Evolutionary conservation across 2,113 vertebrate genomes (phyloP), one percentile per base, ranked within the genome.

Genomic region (Irena cyanogastra): DNA sequence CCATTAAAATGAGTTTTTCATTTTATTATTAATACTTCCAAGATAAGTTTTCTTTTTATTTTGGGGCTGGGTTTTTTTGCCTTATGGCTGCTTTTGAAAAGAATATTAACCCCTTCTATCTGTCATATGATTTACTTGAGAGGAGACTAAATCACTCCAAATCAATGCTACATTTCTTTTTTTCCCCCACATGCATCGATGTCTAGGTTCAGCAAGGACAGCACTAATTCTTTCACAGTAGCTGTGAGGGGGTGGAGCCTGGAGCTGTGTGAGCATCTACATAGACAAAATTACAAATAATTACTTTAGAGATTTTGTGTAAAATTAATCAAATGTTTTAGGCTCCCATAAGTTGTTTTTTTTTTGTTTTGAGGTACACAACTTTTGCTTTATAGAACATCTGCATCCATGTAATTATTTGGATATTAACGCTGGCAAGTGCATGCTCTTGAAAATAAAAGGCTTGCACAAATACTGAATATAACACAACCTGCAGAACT

Each of bases 111-210:
- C 11, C 5, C 18, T 78, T 84, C 45, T 31, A 1, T n/a, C 18
- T 68, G 22, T 66, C 52, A 53, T 37, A 23, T 19, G 39, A 15
- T 33, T 72, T 71, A 59, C 63, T 49, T 76, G 33, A 68, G 57
- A 83, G 30, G 33, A 59, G 12, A 72, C 30, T 66, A 80, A 83
- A 50, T 88, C 17, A 19, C 11, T 49, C 27, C 21, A 70, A 54
- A 79, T 42, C 42, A 69, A 30, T 44, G 17, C 1, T 23, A 22
- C 7, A 3, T 45, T 52, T 35, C 13, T 24, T 57, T 80, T 77
- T 57, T 60, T 12, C 5, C 23, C 8, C 16, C 23, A 52, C 4
- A 26, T 21, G 39, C 2, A 11, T 3, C 0, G 1, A 21, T n/a
- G 30, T 45, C 27, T 52, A 8, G 18, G 37, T 65, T 74, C 19